A percentile compares a stretch with the other conserved stretches of the same genome.
These are phyloP conservation scores for Pelochelys cantorii DNA, from an alignment of 2,797 vertebrate genomes.

Conservation along the genomic window DNA sequence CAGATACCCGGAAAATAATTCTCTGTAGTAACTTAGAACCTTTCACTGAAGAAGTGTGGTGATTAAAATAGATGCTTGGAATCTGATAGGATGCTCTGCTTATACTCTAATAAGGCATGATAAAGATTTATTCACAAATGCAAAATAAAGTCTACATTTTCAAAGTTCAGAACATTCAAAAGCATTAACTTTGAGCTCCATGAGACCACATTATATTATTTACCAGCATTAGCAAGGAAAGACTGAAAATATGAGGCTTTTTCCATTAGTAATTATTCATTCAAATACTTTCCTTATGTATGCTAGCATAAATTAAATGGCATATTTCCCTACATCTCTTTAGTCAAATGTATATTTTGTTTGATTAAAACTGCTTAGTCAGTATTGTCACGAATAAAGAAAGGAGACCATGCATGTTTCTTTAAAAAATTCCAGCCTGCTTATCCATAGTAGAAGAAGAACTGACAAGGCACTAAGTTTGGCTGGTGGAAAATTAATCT, in stretches of 20 bases:
- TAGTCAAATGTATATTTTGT: background rate
- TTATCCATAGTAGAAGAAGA: conserved; percentile 44
- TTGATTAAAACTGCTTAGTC: conserved; percentile 18
- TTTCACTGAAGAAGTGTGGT: background rate
- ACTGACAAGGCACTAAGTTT: conserved; percentile 67
- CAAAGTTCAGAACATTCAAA: background rate
- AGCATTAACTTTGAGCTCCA: background rate
- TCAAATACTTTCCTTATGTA: background rate
- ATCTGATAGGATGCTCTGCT: rapidly evolving
- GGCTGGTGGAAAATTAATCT: conserved; percentile 83
- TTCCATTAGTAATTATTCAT: conserved; percentile 26
- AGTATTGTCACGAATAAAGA: conserved; percentile 18
- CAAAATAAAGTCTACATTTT: no score
- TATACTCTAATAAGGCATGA: background rate
- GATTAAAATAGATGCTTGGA: background rate
- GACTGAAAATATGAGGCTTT: background rate
- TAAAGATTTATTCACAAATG: background rate
- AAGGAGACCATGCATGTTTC: background rate
- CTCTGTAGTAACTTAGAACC: background rate
- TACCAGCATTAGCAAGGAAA: background rate
- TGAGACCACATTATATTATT: rapidly evolving
- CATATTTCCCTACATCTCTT: conserved; percentile 1
- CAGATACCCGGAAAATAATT: background rate
- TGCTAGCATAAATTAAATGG: conserved; percentile 14
- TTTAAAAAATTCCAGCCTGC: conserved; percentile 8